Base-by-base conservation (phyloP, 2,113 vertebrate genomes). In the Acrocephalus kingi region DNA sequence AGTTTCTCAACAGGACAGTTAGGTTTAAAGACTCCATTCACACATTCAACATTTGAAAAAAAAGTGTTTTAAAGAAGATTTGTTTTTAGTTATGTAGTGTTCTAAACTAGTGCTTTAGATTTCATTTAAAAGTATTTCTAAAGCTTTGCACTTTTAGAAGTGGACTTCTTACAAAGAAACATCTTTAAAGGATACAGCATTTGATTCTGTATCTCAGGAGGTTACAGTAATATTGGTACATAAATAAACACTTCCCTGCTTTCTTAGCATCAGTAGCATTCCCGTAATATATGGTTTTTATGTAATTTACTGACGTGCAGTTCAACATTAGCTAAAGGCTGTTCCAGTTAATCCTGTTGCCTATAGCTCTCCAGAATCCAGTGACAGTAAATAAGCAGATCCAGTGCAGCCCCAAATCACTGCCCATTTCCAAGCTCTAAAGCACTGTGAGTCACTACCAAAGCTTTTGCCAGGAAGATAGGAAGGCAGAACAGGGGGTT, bases 381-480 rank as follows among this genome's bases (percentile, higher is more conserved):
- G 43, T 39, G 22, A 27, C 6, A 8, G n/a, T 7, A 19, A 16
- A 28, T 6, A 4, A 52, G 28, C 33, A 37, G 54, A 23, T 3
- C 18, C 27, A 25, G 0, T 1, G 21, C 35, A 49, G 55, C 23
- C 46, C 41, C 1, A 2, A 15, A 5, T 16, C 2, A 1, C n/a
- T 37, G 15, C 33, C 16, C 28, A 4, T 18, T 8, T 37, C 33
- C 3, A 22, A 68, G n/a, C 43, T n/a, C 37, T 17, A 48, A 19
- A 58, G 52, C 4, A 1, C 6, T 2, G 21, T 6, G 33, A 37
- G 45, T 51, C 39, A 8, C 61, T 31, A 1, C 15, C 43, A 1
- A 1, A 1, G 19, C 13, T 49, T 59, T 20, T 20, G 2, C n/a
- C 2, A 4, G 61, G 80, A 52, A 16, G 46, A 3, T 21, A 33